Base-by-base conservation (phyloP, 1,140 invertebrate species). In the Hydropsyche tenuis region DNA sequence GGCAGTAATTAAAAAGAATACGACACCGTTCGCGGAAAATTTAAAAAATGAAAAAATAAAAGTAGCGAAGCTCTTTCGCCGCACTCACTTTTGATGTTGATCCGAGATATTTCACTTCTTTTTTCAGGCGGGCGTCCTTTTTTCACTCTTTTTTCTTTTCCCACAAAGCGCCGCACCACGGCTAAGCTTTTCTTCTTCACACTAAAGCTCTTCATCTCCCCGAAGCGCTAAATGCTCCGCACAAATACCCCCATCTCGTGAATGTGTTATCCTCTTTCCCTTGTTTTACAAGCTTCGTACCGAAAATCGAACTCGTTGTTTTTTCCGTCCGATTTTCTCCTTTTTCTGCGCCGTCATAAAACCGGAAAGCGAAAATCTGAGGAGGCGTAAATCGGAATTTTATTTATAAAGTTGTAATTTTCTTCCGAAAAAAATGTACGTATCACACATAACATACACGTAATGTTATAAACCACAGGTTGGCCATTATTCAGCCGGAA, bases 401-500 rank as follows among this genome's bases (percentile, higher is more conserved):
- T 65, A 18, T 53, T 18, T 22, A 22, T 12, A 27, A 63, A 14
- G 63, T 30, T 65, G 27, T 65, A 30, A 20, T 16, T 65, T 12
- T 37, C 18, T 68, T 46, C 46, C 65, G 65, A 1, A 14, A 60
- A 60, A 51, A 51, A 20, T 48, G 20, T 56, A 70, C 45, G 30
- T 45, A 65, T 65, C 9, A 9, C 9, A 37, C 30, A 9, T 37
- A 37, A 4, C 30, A 37, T 9, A 37, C 30, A 37, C 30, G 30
- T 37, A 37, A 37, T 45, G 43, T 42, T 43, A 62, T 72, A 68
- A 64, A 77, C 76, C 70, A 77, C 76, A 77, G 76, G 76, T 77
- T 77, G 76, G 76, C 60, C 45, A 75, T 77, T 74, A 77, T 63
- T 77, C 76, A 77, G 69, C 62, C 64, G 62, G 25, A 62, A 65